Conservation (phyloP, 2,888 invertebrate species). For the Perithous albicinctus region DNA sequence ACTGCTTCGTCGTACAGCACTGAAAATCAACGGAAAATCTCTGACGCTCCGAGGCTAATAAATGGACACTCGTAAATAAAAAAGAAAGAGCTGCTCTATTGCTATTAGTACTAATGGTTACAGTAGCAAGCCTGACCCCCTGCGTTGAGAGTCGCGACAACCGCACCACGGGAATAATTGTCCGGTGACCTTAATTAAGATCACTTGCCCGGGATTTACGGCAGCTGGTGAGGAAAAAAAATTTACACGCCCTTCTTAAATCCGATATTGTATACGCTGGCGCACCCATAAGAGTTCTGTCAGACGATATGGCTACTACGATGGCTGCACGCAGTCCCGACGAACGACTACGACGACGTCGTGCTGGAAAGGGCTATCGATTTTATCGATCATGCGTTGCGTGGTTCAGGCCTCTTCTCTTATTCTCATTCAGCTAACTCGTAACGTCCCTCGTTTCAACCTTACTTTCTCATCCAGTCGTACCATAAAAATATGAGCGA, state of each 20-base stretch:
- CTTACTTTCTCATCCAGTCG: background rate
- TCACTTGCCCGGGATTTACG: slow-evolving; percentile 70
- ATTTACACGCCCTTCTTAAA: slow-evolving; percentile 54
- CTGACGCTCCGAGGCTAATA: slow-evolving; percentile 12
- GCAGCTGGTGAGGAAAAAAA: slow-evolving; percentile 38
- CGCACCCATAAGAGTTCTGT: slow-evolving; percentile 52
- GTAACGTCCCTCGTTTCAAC: background rate
- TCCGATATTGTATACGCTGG: slow-evolving; percentile 49
- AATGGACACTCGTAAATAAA: slow-evolving; percentile 21
- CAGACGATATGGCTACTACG: background rate
- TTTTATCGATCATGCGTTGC: slow-evolving; percentile 52
- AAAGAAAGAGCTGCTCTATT: slow-evolving; percentile 36
- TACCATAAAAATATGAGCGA: too few relatives aligned
- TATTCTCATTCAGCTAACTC: background rate
- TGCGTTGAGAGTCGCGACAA: slow-evolving; percentile 34
- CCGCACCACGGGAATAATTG: slow-evolving; percentile 66
- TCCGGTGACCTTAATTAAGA: slow-evolving; percentile 70
- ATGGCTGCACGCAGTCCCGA: slow-evolving; percentile 14
- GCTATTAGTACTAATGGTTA: slow-evolving; percentile 25
- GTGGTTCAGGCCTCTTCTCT: background rate
- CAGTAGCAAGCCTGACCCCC: slow-evolving; percentile 41
- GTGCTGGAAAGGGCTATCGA: slow-evolving; percentile 32
- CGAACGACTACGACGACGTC: background rate
- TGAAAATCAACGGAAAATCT: background rate
- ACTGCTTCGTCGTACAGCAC: background rate